Base-by-base conservation (phyloP, 2,797 vertebrate species). In the Rhincodon typus region DNA sequence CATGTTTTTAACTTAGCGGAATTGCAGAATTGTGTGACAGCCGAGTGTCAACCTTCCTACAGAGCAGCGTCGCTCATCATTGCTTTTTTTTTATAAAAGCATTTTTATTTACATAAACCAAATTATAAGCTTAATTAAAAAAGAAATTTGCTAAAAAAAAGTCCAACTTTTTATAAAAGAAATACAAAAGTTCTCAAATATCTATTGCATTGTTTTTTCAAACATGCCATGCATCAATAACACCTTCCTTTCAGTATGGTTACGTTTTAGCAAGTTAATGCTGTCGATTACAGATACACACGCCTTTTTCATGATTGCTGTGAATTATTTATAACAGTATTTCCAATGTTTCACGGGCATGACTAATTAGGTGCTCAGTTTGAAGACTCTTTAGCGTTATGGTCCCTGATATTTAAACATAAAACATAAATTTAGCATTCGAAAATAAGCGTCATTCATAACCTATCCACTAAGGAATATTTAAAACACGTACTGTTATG, bases 311-410 rank as follows among this genome's bases (percentile, higher is more conserved):
- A 34, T 1, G 94, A 53, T 53, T 30, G 13, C 13, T 57, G 70
- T 95, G 27, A 74, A 74, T 95, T 95, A 95, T 95, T 95, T 57
- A 77, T 77, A 74, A 77, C 42, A 50, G 46, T 53, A 77, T 74
- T 62, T 53, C 30, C 17, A 74, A 53, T 74, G 69, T 17, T 38
- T 77, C 53, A 57, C 53, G 42, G 23, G 90, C 90, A 13, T 93
- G 66, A 19, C 19, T 38, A 69, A 42, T 93, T 38, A 93, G 23
- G 66, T 93, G n/a, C 66, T 19, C 90, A 38, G 19, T 42, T 10
- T 38, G 21, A 93, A 93, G n/a, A 91, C 34, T 21, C 62, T 2
- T 42, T n/a, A 69, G 23, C 17, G 42, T 38, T 21, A 38, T 93
- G 8, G n/a, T 69, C 38, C n/a, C 7, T 21, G 25, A 38, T 23